Percentiles rank a stretch among this genome's conserved stretches.
Evolutionary conservation across 2,888 invertebrate genomes (phyloP).

Genomic region (Ophion obscuratus): DNA sequence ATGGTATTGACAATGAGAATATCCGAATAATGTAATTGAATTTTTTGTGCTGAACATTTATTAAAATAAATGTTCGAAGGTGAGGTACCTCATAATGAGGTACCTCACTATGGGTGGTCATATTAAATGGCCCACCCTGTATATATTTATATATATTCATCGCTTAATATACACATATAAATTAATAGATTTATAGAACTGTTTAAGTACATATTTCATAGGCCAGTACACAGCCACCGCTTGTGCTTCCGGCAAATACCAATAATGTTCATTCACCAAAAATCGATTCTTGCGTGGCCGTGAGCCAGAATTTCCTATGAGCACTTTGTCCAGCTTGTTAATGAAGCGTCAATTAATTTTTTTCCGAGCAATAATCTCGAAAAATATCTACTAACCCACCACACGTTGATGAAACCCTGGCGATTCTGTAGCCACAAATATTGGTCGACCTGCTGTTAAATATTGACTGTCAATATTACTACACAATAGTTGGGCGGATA

Average conservation of each 20-base stretch:
- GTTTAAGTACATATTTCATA: not conserved
- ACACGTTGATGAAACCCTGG: not conserved
- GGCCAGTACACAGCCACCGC: not conserved
- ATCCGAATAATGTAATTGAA: too few relatives aligned
- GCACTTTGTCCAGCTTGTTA: not conserved
- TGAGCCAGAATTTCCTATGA: not conserved
- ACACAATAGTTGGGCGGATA: too few relatives aligned
- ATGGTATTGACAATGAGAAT: too few relatives aligned
- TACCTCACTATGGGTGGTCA: too few relatives aligned
- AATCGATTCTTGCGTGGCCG: constrained; percentile 38
- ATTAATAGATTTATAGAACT: not conserved
- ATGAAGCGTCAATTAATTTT: not conserved
- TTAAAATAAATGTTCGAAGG: too few relatives aligned
- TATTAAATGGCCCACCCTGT: too few relatives aligned
- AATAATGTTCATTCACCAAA: constrained; percentile 66
- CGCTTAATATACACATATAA: not conserved
- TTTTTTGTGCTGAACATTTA: too few relatives aligned
- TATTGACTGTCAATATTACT: too few relatives aligned
- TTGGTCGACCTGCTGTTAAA: too few relatives aligned
- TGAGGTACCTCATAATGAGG: too few relatives aligned
- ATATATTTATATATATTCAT: not conserved
- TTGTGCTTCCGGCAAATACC: constrained; percentile 58
- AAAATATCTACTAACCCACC: not conserved
- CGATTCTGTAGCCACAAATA: not conserved
- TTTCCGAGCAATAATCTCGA: not conserved